Evolutionary conservation across 2,797 vertebrate genomes (phyloP).

Genomic region (Falco rusticolus): DNA sequence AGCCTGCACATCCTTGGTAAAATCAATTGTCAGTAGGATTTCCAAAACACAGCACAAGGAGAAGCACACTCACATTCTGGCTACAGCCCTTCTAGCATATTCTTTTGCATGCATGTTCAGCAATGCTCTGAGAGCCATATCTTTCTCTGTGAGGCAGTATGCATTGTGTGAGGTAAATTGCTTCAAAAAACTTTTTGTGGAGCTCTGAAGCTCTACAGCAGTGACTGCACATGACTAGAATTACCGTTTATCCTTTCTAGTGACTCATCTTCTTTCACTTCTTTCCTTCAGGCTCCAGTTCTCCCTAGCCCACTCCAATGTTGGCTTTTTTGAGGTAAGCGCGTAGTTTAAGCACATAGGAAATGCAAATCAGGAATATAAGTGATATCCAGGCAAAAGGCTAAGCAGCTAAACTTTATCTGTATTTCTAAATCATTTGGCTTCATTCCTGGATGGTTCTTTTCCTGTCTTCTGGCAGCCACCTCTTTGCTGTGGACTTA

Average conservation of each 20-base stretch:
- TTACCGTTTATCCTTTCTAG: not conserved
- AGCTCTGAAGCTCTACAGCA: not conserved
- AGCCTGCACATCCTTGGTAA: not conserved
- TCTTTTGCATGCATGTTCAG: not conserved
- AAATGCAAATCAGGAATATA: not conserved
- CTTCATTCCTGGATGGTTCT: not conserved
- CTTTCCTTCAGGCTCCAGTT: conserved; percentile 71
- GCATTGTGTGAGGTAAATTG: not conserved
- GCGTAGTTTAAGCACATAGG: not conserved
- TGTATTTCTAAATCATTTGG: not conserved
- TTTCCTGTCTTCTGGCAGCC: not conserved
- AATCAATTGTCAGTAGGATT: not conserved
- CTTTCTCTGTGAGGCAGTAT: not conserved
- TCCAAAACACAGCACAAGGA: not conserved
- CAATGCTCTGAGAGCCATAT: not conserved
- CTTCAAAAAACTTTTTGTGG: not conserved
- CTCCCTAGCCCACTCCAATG: conserved; percentile 65
- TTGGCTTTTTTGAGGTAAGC: conserved; percentile 69
- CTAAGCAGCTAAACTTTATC: not conserved
- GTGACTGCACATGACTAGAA: not conserved
- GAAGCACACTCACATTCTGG: not conserved
- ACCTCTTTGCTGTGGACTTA: not conserved
- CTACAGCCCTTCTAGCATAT: not conserved
- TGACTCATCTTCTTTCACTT: not conserved
- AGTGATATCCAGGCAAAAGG: not conserved